Base-by-base conservation (phyloP, 2,113 vertebrate species). In the human region DNA sequence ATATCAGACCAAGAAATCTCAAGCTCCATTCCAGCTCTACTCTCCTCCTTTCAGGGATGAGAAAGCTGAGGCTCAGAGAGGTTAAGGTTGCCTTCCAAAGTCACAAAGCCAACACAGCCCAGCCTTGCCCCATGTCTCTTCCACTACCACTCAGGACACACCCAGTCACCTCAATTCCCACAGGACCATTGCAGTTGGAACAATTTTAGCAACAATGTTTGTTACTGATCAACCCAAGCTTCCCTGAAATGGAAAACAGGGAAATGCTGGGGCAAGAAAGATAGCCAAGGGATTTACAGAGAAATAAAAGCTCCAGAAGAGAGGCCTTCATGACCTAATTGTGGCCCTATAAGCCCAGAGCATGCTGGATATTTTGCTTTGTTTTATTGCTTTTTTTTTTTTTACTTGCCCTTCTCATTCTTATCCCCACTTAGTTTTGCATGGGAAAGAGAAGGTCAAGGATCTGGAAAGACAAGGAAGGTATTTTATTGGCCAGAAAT, bases 401-500 rank as follows among this genome's bases (percentile, higher is more conserved):
- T 80, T 95, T 50, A 75, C 27, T 18, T 95, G n/a, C 20, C 22
- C 32, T 50, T 45, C 6, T 84, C 64, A 85, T 84, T 95, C 78
- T 70, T 90, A 70, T n/a, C 80, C 64, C 59, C 5, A 70, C 16
- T 97, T 95, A 88, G 35, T 73, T 93, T 83, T 97, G 59, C 32
- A 32, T 96, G 94, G 94, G 95, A 97, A 97, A 97, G 48, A 92
- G 72, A 93, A 96, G 43, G 38, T 80, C 94, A 96, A 84, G 59
- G 80, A 94, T 86, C 83, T 97, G 72, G 59, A 92, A 96, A 97
- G 55, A 75, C 90, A 96, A 30, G 64, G 16, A 96, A 96, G 80
- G 66, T 75, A 70, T 88, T 97, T 98, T 98, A 96, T 97, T 97
- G 96, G 96, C 66, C 72, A 90, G 91, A 92, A 95, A 90, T 94